A percentile compares a stretch with the other conserved stretches of the same genome.
Conservation (phyloP, 2,888 invertebrate species). For the Diarsia dahlii region DNA sequence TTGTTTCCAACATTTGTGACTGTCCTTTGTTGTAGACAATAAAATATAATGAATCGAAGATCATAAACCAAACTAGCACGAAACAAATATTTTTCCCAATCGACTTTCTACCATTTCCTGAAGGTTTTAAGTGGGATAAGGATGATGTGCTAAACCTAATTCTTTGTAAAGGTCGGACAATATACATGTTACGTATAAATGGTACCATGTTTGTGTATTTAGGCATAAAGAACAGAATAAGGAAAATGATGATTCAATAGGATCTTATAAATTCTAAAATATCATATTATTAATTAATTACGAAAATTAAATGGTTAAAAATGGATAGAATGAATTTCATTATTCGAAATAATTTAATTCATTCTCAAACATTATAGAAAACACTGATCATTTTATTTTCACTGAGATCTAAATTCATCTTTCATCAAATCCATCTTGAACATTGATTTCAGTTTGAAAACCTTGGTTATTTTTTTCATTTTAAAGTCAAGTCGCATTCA, state of each 20-base stretch:
- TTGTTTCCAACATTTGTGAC: conserved; percentile 19
- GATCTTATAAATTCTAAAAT: not conserved
- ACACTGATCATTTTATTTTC: not conserved
- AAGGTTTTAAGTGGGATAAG: not conserved
- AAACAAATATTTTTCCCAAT: not conserved
- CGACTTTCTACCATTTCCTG: not conserved
- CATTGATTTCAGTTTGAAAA: not conserved
- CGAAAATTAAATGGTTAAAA: not conserved
- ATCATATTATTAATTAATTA: not conserved
- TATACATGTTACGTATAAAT: not conserved
- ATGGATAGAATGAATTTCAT: not conserved
- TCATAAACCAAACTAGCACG: not conserved
- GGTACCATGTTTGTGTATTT: no score
- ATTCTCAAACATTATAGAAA: not conserved
- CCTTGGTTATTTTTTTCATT: not conserved
- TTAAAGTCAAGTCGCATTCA: not conserved
- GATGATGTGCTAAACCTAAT: not conserved
- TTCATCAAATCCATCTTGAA: not conserved
- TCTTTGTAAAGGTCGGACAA: not conserved
- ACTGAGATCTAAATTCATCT: conserved; percentile 2
- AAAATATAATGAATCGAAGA: not conserved
- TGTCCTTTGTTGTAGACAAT: conserved; percentile 3
- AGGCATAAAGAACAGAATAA: no score
- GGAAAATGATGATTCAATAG: no score
- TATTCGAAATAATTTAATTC: not conserved